phyloP scores from a whole-genome alignment of 2,113 vertebrate genomes.

The Triplophysa tibetana region DNA sequence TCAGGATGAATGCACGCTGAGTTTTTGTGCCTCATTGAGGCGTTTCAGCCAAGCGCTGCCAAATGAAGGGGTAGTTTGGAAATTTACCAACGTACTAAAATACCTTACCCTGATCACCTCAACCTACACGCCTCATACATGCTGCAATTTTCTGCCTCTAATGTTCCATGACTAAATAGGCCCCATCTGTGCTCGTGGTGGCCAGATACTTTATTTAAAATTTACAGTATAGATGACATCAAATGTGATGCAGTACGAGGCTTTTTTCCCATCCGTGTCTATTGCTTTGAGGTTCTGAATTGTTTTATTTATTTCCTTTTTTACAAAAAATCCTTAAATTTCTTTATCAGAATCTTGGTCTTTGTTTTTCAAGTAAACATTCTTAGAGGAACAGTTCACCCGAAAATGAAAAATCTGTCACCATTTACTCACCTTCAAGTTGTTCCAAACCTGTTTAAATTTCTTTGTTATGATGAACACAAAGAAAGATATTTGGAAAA shows the following conservation, averaged over 20 bases:
- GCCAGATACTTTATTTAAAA: conserved; percentile 38
- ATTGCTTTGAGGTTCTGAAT: not conserved
- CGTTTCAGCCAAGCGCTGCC: conserved; percentile 49
- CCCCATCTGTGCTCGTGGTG: conserved; percentile 32
- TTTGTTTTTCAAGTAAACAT: not conserved
- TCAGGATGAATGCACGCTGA: conserved; percentile 57
- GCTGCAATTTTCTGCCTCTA: conserved; percentile 35
- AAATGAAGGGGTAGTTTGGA: conserved; percentile 43
- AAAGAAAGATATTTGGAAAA: too few species aligned
- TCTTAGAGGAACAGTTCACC: not conserved
- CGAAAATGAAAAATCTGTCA: too few species aligned
- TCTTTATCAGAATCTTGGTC: not conserved
- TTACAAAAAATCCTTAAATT: not conserved
- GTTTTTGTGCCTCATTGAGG: conserved; percentile 53
- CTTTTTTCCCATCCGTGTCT: not conserved
- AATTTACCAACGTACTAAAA: conserved; percentile 28
- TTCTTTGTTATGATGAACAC: too few species aligned
- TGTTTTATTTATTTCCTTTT: not conserved
- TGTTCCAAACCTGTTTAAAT: too few species aligned
- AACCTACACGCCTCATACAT: conserved; percentile 39
- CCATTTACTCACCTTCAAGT: too few species aligned
- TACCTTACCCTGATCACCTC: conserved; percentile 44
- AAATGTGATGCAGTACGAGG: not conserved
- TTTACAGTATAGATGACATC: conserved; percentile 38
- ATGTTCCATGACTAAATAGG: conserved; percentile 43